Conservation (phyloP, 2,888 invertebrate species). For the Rhagium mordax region DNA sequence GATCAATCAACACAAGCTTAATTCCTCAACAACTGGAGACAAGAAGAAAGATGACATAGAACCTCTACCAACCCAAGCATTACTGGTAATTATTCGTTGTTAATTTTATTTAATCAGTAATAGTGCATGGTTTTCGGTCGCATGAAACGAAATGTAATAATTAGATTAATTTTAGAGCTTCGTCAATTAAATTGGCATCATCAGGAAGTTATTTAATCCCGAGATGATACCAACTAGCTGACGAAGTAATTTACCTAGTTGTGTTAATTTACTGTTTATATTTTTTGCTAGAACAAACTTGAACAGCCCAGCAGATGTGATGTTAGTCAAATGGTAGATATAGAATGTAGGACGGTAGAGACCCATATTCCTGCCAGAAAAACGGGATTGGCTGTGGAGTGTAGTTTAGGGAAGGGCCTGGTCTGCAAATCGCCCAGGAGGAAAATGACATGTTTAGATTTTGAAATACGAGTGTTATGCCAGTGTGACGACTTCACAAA, state of each 20-base stretch:
- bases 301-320: slow-evolving; percentile 71
- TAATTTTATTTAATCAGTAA: too few relatives aligned
- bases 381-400: slow-evolving; percentile 83
- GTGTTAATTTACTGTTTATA: too few relatives aligned
- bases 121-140: too few relatives aligned
- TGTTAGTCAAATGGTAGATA: slow-evolving; percentile 77
- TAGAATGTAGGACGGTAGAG: slow-evolving; percentile 83
- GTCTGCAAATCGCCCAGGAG: slow-evolving; percentile 72
- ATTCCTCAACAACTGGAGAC: slow-evolving; percentile 56
- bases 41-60: slow-evolving; percentile 75
- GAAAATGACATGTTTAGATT: slow-evolving; percentile 79
- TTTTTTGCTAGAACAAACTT: slow-evolving; percentile 68
- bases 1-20: slow-evolving; percentile 76
- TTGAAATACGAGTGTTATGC: slow-evolving; percentile 86
- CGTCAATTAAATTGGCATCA: too few relatives aligned
- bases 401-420: slow-evolving; percentile 82
- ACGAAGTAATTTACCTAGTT: too few relatives aligned
- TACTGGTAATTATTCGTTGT: slow-evolving; percentile 72
- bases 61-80: slow-evolving; percentile 72
- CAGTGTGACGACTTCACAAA: slow-evolving; percentile 70
- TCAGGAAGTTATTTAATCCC: too few relatives aligned
- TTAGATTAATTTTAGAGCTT: too few relatives aligned
- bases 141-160: too few relatives aligned
- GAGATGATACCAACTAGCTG: too few relatives aligned
- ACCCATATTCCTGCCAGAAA: slow-evolving; percentile 77